Evolutionary conservation across 2,113 vertebrate genomes (phyloP).

Genomic region (Catharus minimus): DNA sequence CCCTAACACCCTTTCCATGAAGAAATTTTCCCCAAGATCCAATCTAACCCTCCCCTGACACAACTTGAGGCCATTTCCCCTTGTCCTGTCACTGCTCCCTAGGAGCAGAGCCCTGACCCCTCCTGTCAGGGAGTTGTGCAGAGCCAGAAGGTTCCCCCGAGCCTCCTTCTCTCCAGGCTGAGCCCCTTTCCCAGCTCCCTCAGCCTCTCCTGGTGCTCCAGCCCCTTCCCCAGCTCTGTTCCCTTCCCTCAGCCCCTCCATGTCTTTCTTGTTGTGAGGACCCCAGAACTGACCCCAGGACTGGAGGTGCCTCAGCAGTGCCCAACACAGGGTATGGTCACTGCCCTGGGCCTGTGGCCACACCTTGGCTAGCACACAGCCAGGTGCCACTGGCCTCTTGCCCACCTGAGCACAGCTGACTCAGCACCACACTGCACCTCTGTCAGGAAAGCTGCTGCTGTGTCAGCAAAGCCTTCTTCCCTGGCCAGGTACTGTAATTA

Average conservation of each 20-base stretch:
- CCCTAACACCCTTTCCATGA: too few species aligned
- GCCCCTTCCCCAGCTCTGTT: background rate
- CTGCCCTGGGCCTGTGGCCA: background rate
- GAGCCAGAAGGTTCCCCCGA: background rate
- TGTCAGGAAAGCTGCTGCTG: background rate
- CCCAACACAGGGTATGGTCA: background rate
- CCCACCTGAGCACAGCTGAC: background rate
- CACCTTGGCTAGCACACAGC: background rate
- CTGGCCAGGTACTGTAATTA: background rate
- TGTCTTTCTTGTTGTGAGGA: rapidly evolving
- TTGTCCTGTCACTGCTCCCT: too few species aligned
- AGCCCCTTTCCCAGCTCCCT: background rate
- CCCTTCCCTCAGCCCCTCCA: background rate
- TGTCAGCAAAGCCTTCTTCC: background rate
- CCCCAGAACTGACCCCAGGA: rapidly evolving
- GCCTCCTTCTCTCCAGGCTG: background rate
- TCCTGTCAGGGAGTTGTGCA: background rate
- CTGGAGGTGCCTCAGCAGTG: background rate
- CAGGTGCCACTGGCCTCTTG: background rate
- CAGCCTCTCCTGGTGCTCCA: background rate
- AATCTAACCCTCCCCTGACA: too few species aligned
- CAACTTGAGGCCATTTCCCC: too few species aligned
- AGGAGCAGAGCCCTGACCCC: background rate
- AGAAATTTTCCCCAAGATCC: too few species aligned
- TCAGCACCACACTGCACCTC: background rate